Evolutionary conservation across 2,888 invertebrate species (phyloP).

Genomic region (Calliscelio sp.): DNA sequence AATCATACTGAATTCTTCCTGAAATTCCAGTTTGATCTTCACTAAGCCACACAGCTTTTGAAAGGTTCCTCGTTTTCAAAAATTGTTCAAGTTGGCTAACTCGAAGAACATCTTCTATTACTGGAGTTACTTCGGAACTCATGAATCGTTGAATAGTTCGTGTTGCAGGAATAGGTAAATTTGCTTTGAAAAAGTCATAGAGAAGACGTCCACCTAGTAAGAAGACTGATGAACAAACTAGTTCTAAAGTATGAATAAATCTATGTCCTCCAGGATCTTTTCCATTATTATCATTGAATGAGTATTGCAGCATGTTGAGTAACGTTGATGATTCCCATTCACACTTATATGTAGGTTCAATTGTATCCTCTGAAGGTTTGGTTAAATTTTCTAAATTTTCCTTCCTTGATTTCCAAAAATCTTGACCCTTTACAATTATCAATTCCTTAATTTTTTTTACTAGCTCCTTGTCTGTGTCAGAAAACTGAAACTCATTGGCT

Average conservation of each 20-base stretch:
- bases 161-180: constrained; percentile 29
- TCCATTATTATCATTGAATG: constrained; percentile 2
- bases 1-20: constrained; percentile 68
- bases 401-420: too few relatives aligned
- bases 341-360: too few relatives aligned
- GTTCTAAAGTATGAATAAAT: constrained; percentile 5
- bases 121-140: not conserved
- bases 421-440: too few relatives aligned
- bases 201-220: constrained; percentile 27
- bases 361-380: too few relatives aligned
- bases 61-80: constrained; percentile 60
- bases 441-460: too few relatives aligned
- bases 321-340: too few relatives aligned
- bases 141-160: constrained; percentile 13
- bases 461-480: too few relatives aligned
- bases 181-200: constrained; percentile 20
- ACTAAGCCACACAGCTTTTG: constrained; percentile 64
- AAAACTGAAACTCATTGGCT: not conserved
- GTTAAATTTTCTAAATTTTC: too few relatives aligned
- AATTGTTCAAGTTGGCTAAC: constrained; percentile 61
- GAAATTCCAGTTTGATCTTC: constrained; percentile 48
- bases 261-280: constrained; percentile 3
- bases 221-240: constrained; percentile 14
- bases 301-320: too few relatives aligned
- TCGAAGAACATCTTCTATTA: constrained; percentile 18